A percentile compares a stretch with the other conserved stretches of the same genome.
These are phyloP conservation scores for Tokudaia muenninki DNA, from an alignment of 2,797 vertebrate genomes.

Conservation along the genomic window DNA sequence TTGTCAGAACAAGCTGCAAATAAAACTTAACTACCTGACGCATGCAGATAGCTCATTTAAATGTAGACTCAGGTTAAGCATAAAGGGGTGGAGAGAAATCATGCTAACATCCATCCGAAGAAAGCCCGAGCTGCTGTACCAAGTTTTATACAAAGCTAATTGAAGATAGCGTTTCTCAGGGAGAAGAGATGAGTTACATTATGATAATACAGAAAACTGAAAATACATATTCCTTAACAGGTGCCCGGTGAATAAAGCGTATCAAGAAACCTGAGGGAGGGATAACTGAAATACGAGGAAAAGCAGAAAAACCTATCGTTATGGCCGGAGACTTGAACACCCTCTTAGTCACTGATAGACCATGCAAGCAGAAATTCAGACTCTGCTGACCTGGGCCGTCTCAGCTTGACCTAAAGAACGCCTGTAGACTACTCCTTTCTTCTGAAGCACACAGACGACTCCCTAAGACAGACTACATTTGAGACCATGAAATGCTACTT, in stretches of 20 bases:
- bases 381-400: not conserved
- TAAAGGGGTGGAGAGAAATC: not conserved
- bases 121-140: not conserved
- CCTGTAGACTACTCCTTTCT: not conserved
- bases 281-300: not conserved
- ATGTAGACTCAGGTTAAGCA: not conserved
- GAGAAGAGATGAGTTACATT: not conserved
- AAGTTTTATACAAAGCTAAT: not conserved
- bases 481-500: not conserved
- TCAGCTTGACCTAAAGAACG: not conserved
- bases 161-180: not conserved
- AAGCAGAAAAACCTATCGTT: not conserved
- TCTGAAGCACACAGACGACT: not conserved
- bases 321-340: not conserved
- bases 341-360: not conserved
- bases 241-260: not conserved
- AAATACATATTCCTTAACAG: not conserved
- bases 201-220: not conserved
- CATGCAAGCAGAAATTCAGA: not conserved
- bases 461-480: not conserved
- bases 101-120: not conserved
- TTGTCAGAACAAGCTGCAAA: not conserved
- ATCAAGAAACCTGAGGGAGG: not conserved
- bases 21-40: not conserved
- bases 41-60: not conserved